Evolutionary conservation across 2,888 invertebrate genomes (phyloP).

Genomic region (Hybos culiciformis): DNA sequence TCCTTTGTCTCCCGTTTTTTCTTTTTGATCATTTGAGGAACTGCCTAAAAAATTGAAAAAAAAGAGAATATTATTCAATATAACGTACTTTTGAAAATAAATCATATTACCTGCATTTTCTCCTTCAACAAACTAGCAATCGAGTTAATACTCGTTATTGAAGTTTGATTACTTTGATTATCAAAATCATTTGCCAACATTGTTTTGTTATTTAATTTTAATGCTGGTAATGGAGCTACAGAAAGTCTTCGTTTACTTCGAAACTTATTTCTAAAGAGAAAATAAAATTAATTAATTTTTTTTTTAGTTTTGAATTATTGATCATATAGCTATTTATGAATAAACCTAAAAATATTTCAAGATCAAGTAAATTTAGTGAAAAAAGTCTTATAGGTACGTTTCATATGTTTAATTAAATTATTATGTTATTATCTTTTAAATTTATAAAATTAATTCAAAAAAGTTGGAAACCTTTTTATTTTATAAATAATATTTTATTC

Average conservation of each 20-base stretch:
- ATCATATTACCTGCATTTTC: constrained; percentile 53
- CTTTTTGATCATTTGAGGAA: constrained; percentile 58
- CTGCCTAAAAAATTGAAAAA: constrained; percentile 41
- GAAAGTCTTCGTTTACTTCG: constrained; percentile 51
- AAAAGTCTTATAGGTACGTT: too few species aligned
- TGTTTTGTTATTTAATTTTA: constrained; percentile 42
- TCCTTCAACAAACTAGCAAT: constrained; percentile 70
- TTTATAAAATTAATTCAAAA: too few species aligned
- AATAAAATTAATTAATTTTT: too few species aligned
- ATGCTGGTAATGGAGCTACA: constrained; percentile 42
- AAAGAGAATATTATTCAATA: not conserved
- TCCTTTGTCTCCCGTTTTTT: constrained; percentile 54
- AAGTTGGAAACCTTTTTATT: too few species aligned
- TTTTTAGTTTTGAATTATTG: too few species aligned
- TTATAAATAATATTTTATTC: too few species aligned
- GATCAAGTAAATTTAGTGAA: too few species aligned
- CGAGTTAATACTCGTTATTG: constrained; percentile 73
- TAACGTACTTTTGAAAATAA: not conserved
- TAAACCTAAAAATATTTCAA: too few species aligned
- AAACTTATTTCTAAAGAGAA: constrained; percentile 48
- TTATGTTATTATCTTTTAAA: too few species aligned
- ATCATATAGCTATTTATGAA: too few species aligned
- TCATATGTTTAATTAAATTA: too few species aligned
- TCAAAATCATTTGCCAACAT: constrained; percentile 40
- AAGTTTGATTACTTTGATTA: constrained; percentile 40